A percentile compares a stretch with the other conserved stretches of the same genome.
These are phyloP conservation scores for Drosophila ustulata DNA, from an alignment of 2,888 invertebrate genomes.

Conservation along the genomic window DNA sequence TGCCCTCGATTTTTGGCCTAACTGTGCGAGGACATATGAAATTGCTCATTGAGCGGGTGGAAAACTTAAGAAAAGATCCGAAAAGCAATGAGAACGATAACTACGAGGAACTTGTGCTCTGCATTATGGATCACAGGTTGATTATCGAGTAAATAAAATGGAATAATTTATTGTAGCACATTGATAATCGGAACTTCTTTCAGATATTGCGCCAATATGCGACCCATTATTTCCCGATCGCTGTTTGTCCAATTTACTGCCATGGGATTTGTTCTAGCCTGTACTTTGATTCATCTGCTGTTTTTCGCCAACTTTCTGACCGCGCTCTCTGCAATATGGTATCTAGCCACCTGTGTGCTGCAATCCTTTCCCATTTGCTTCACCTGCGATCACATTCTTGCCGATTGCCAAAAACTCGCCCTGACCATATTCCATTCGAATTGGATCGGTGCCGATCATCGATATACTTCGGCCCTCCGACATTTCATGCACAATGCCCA, in stretches of 20 bases:
- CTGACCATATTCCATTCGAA: slow-evolving; percentile 42
- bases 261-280: slow-evolving; percentile 34
- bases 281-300: slow-evolving; percentile 28
- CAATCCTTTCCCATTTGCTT: slow-evolving; percentile 42
- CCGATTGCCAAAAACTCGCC: slow-evolving; percentile 27
- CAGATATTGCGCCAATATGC: slow-evolving; percentile 46
- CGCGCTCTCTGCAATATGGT: slow-evolving; percentile 21
- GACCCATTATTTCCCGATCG: slow-evolving; percentile 36
- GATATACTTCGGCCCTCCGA: slow-evolving; percentile 28
- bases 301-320: slow-evolving; percentile 33
- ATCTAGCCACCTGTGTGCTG: slow-evolving; percentile 22
- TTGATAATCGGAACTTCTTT: background rate
- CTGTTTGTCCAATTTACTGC: slow-evolving; percentile 37
- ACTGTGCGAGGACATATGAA: slow-evolving; percentile 37
- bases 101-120: slow-evolving; percentile 35
- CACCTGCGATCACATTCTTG: slow-evolving; percentile 39
- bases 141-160: slow-evolving; percentile 28
- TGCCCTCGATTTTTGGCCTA: slow-evolving; percentile 30
- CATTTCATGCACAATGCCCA: slow-evolving; percentile 41
- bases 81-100: slow-evolving; percentile 5
- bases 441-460: slow-evolving; percentile 31
- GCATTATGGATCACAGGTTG: slow-evolving; percentile 42
- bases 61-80: slow-evolving; percentile 3
- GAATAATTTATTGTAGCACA: too few species aligned
- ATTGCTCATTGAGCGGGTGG: slow-evolving; percentile 21